Percentiles rank a stretch among this genome's conserved stretches.
Evolutionary conservation across 2,797 vertebrate genomes (phyloP).

Genomic region (Merluccius polli): DNA sequence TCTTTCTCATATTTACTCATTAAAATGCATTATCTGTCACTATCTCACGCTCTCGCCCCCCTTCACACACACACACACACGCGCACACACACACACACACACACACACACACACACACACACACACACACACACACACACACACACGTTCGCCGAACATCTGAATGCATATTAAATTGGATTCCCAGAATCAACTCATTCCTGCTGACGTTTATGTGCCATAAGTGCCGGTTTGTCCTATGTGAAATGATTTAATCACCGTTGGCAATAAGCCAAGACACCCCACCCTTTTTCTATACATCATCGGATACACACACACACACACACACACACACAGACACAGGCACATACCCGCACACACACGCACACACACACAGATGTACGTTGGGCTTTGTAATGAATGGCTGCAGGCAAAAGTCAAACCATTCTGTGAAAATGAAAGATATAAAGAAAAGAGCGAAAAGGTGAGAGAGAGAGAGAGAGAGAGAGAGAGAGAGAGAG

Average conservation of each 20-base stretch:
- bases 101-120: constrained; percentile 13
- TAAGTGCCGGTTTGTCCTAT: constrained; percentile 65
- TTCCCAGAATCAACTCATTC: constrained; percentile 41
- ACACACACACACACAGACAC: constrained; percentile 18
- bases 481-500: constrained; percentile 15
- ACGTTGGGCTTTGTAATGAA: constrained; percentile 44
- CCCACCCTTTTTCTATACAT: constrained; percentile 25
- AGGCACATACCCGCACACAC: constrained; percentile 9
- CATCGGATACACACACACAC: constrained; percentile 30
- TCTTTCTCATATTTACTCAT: too few species aligned
- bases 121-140: constrained; percentile 20
- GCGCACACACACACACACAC: neutral
- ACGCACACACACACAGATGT: constrained; percentile 12
- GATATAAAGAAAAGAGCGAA: neutral
- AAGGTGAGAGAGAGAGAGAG: constrained; percentile 4
- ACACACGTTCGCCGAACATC: constrained; percentile 9
- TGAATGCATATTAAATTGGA: too few species aligned
- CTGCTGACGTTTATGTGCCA: constrained; percentile 62
- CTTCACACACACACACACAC: neutral
- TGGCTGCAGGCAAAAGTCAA: constrained; percentile 50
- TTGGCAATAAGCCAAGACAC: constrained; percentile 46
- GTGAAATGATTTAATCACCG: constrained; percentile 62
- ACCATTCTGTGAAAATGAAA: constrained; percentile 37
- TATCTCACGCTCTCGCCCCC: neutral
- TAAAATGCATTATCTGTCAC: neutral